Percentiles rank a stretch among this genome's conserved stretches.
phyloP scores from a whole-genome alignment of 2,797 vertebrate species.

The Acanthopagrus latus region DNA sequence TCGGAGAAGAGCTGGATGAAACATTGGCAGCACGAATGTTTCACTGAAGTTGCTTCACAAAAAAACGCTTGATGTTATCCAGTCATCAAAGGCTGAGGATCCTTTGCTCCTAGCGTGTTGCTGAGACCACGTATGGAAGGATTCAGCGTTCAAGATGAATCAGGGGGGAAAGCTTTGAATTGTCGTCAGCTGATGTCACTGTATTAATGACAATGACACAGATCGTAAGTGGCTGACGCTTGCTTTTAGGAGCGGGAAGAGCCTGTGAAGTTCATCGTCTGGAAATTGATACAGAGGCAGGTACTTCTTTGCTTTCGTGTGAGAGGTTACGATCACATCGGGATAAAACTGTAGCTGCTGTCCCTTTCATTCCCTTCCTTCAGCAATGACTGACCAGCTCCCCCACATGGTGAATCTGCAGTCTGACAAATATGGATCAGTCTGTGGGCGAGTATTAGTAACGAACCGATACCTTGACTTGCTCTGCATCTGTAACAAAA shows the following conservation, averaged over 20 bases:
- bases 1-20: constrained; percentile 36
- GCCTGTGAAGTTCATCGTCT: constrained; percentile 5
- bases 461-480: neutral
- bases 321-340: neutral
- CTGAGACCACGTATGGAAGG: constrained; percentile 31
- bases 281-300: constrained; percentile 4
- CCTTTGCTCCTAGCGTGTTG: constrained; percentile 36
- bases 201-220: constrained; percentile 41
- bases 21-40: constrained; percentile 33
- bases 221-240: neutral
- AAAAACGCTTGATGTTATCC: constrained; percentile 38
- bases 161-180: constrained; percentile 34
- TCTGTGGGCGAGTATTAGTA: neutral
- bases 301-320: constrained; percentile 12
- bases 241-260: constrained; percentile 23
- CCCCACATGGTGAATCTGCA: neutral
- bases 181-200: constrained; percentile 27
- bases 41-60: constrained; percentile 42
- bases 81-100: constrained; percentile 41
- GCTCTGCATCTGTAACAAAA: constrained; percentile 17
- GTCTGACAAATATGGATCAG: neutral
- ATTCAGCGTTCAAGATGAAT: constrained; percentile 40
- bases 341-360: neutral
- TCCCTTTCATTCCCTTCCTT: constrained; percentile 6
- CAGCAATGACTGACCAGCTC: neutral